phyloP scores from a whole-genome alignment of 2,113 vertebrate species.

The Tupaia chinensis region DNA sequence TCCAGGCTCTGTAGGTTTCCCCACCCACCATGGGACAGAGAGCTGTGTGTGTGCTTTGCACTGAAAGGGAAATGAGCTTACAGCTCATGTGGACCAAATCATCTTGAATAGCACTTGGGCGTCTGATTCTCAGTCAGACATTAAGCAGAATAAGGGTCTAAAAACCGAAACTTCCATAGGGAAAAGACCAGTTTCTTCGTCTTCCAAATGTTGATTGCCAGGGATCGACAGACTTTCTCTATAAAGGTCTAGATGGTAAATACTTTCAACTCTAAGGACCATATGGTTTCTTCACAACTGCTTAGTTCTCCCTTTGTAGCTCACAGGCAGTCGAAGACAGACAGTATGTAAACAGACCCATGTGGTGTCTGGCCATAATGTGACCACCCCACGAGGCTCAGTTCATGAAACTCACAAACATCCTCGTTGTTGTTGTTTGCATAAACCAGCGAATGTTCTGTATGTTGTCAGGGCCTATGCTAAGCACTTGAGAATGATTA shows the following conservation, averaged over 20 bases:
- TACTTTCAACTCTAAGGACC: background rate
- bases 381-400: background rate
- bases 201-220: background rate
- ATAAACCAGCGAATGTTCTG: background rate
- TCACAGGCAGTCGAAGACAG: background rate
- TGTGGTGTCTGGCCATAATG: background rate
- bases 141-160: background rate
- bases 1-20: background rate
- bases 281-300: background rate
- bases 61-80: background rate
- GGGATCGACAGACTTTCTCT: background rate
- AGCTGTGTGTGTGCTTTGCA: background rate
- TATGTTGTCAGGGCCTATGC: background rate
- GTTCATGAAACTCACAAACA: background rate
- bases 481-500: background rate
- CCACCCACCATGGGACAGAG: background rate
- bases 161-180: background rate
- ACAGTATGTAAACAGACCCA: background rate
- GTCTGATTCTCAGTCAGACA: background rate
- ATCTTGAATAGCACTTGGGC: background rate
- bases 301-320: background rate
- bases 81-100: background rate
- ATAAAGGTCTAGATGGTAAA: conserved; percentile 24
- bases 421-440: background rate
- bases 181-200: background rate